Conservation (phyloP, 2,888 invertebrate species). For the Philaethria dido region DNA sequence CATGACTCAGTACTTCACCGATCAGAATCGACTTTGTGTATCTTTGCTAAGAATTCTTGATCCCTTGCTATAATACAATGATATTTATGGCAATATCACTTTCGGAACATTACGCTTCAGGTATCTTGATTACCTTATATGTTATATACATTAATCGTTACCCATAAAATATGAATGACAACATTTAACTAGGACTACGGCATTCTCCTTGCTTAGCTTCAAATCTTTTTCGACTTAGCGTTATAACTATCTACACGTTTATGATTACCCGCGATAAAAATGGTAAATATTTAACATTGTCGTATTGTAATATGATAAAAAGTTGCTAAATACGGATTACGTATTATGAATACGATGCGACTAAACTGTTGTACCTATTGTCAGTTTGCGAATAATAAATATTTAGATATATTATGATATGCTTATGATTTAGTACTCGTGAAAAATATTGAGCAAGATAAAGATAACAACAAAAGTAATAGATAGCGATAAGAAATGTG, state of each 20-base stretch:
- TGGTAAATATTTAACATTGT: slow-evolving; percentile 12
- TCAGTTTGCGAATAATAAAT: neutral
- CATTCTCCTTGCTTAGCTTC: no score
- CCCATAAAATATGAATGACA: neutral
- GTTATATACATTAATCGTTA: neutral
- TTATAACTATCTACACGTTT: neutral
- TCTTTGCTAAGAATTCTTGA: slow-evolving; percentile 43
- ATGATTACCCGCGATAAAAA: slow-evolving; percentile 3
- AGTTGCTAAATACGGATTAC: slow-evolving; percentile 3
- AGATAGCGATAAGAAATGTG: neutral
- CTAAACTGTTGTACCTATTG: neutral
- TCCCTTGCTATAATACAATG: neutral
- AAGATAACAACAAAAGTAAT: neutral
- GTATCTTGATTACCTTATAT: neutral
- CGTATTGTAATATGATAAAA: slow-evolving; percentile 18
- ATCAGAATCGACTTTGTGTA: slow-evolving; percentile 54
- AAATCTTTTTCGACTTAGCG: neutral
- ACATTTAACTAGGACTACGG: neutral
- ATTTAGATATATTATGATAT: neutral
- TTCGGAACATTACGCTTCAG: neutral
- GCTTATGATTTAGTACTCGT: neutral
- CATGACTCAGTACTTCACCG: slow-evolving; percentile 68
- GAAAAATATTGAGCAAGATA: neutral
- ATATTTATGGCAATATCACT: neutral
- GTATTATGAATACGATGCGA: slow-evolving; percentile 3